Evolutionary conservation across 1,140 invertebrate genomes (phyloP).

Genomic region (Drosophila biarmipes): DNA sequence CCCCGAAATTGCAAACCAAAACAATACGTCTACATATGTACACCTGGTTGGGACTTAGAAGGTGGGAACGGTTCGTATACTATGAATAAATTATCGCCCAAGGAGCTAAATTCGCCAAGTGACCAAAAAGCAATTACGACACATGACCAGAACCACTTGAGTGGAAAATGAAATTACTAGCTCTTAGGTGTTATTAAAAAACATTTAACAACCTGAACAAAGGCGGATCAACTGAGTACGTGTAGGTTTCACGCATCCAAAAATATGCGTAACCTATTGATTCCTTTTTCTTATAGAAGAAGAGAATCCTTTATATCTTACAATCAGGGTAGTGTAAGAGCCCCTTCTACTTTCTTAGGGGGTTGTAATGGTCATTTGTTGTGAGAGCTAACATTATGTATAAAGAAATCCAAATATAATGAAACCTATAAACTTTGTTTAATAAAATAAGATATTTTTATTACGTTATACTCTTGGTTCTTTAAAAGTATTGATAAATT

Average conservation of each 20-base stretch:
- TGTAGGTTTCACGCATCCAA: neutral
- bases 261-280: neutral
- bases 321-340: too few relatives aligned
- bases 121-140: conserved; percentile 36
- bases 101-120: conserved; percentile 18
- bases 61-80: conserved; percentile 19
- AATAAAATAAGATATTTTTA: too few relatives aligned
- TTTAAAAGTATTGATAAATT: too few relatives aligned
- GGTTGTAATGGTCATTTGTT: too few relatives aligned
- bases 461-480: too few relatives aligned
- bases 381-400: too few relatives aligned
- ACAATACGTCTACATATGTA: conserved; percentile 25
- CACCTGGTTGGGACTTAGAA: conserved; percentile 1
- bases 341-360: too few relatives aligned
- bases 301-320: too few relatives aligned
- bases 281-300: neutral
- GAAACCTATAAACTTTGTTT: too few relatives aligned
- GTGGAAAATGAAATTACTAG: neutral
- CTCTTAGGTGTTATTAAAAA: neutral
- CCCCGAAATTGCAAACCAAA: conserved; percentile 19
- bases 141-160: neutral
- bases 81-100: conserved; percentile 44
- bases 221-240: neutral
- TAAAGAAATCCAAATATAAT: too few relatives aligned
- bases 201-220: neutral